A percentile compares a stretch with the other conserved stretches of the same genome.
Conservation (phyloP, 2,113 vertebrate genomes). For the Gobiocypris rarus region DNA sequence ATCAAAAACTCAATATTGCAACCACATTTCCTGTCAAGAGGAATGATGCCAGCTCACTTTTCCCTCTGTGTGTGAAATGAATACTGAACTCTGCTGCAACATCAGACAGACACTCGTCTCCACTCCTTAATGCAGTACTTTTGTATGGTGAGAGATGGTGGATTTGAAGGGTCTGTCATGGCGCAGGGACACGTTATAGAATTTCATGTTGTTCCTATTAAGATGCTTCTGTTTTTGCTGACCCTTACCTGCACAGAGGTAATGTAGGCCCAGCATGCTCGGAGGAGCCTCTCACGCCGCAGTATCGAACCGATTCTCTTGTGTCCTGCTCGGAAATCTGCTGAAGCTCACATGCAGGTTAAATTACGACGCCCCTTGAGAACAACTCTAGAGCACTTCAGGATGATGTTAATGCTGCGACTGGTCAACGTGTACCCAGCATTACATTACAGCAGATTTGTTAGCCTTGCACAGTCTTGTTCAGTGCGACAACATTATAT, state of each 20-base stretch:
- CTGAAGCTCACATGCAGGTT: constrained; percentile 66
- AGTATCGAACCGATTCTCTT: constrained; percentile 51
- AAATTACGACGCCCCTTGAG: constrained; percentile 65
- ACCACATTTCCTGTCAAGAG: constrained; percentile 70
- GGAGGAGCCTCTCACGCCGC: constrained; percentile 19
- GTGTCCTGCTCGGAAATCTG: constrained; percentile 64
- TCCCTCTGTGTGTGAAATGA: constrained; percentile 57
- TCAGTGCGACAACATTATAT: constrained; percentile 58
- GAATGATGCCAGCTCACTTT: constrained; percentile 67
- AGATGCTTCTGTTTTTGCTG: constrained; percentile 24
- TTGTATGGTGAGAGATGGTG: neutral
- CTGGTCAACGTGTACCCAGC: constrained; percentile 68
- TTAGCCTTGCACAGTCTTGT: constrained; percentile 68
- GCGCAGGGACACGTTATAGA: neutral
- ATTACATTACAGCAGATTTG: constrained; percentile 76
- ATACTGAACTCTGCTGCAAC: constrained; percentile 2
- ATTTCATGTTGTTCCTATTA: constrained; percentile 13
- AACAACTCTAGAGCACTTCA: constrained; percentile 53
- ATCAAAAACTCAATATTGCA: constrained; percentile 67
- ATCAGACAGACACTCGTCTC: constrained; percentile 50
- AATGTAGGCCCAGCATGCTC: neutral
- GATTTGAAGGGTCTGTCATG: neutral
- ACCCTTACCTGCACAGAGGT: neutral
- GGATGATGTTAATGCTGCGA: constrained; percentile 58
- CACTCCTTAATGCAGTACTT: neutral